Conservation (phyloP, 2,888 invertebrate genomes). For the Dione juno region DNA sequence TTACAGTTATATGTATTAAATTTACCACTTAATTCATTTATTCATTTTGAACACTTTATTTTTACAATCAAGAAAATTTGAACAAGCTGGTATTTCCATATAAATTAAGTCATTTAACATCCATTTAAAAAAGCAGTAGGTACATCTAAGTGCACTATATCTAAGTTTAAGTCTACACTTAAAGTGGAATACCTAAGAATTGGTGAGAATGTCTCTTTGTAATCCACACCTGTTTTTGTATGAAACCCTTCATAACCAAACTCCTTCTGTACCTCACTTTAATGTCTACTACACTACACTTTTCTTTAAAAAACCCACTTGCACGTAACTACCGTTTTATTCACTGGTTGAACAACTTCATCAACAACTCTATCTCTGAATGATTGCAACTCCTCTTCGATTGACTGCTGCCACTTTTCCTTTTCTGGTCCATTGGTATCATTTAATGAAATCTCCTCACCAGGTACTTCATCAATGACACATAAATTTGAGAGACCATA, state of each 20-base stretch:
- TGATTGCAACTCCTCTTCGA: conserved; percentile 40
- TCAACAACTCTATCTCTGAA: conserved; percentile 43
- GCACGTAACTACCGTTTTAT: conserved; percentile 32
- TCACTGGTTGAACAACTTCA: conserved; percentile 32
- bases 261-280: conserved; percentile 38
- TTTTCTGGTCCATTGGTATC: conserved; percentile 43
- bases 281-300: conserved; percentile 28
- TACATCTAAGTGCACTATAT: conserved; percentile 44
- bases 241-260: conserved; percentile 42
- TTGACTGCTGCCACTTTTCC: conserved; percentile 40
- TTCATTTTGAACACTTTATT: no score
- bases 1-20: no score
- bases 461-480: conserved; percentile 3
- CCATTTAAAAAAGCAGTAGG: conserved; percentile 43
- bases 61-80: not conserved
- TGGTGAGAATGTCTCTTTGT: conserved; percentile 41
- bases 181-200: conserved; percentile 41
- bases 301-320: conserved; percentile 43
- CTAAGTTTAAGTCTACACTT: conserved; percentile 34
- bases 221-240: conserved; percentile 41
- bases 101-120: conserved; percentile 37
- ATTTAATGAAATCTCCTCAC: conserved; percentile 22
- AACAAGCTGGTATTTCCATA: conserved; percentile 36
- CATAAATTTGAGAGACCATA: conserved; percentile 35
- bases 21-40: no score